These are phyloP conservation scores for Etheostoma perlongum DNA, from an alignment of 2,797 vertebrate genomes.

Conservation along the genomic window DNA sequence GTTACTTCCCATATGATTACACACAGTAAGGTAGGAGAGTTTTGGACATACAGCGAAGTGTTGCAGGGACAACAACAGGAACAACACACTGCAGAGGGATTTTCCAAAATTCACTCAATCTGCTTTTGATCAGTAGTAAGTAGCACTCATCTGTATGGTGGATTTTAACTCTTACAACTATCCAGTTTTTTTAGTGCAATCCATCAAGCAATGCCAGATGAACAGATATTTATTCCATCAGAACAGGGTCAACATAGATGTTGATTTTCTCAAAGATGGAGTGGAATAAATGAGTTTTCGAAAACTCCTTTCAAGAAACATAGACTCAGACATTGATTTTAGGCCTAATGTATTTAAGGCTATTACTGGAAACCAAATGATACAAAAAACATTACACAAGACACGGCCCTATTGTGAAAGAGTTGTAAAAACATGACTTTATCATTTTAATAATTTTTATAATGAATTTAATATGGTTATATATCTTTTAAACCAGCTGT, in stretches of 20 bases:
- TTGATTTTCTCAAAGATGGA: background rate
- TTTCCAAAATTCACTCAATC: conserved; percentile 28
- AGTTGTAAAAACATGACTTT: background rate
- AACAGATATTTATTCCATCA: background rate
- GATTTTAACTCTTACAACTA: background rate
- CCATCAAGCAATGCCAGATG: background rate
- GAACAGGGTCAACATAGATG: background rate
- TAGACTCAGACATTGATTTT: background rate
- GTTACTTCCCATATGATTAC: conserved; percentile 22
- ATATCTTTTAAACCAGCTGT: background rate
- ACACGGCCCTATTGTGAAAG: conserved; percentile 1
- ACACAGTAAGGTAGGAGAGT: conserved; percentile 3
- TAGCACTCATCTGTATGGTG: background rate
- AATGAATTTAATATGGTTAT: too few species aligned
- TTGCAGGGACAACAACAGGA: conserved; percentile 42
- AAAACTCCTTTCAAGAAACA: background rate
- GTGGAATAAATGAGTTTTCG: background rate
- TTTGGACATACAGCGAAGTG: conserved; percentile 14
- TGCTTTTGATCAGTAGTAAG: conserved; percentile 15
- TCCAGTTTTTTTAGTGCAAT: background rate
- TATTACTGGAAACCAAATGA: background rate
- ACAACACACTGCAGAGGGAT: conserved; percentile 21
- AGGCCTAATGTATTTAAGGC: background rate
- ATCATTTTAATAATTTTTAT: too few species aligned
- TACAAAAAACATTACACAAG: conserved; percentile 3